Conservation (phyloP, 2,113 vertebrate genomes). For the Ictalurus punctatus region DNA sequence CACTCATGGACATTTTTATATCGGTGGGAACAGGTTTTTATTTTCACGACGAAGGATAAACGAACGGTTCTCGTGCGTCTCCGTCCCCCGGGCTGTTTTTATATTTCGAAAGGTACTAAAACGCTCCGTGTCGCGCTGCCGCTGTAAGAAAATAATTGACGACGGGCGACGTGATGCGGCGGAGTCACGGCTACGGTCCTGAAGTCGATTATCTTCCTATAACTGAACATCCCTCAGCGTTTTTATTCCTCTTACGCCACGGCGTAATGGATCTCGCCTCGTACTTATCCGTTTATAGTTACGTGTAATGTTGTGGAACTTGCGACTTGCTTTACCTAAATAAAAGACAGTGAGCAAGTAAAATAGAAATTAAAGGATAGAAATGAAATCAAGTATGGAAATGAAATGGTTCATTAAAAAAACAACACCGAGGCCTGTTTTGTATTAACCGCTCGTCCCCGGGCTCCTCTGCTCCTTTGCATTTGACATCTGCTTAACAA, state of each 20-base stretch:
- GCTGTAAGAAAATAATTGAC: background rate
- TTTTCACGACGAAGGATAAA: background rate
- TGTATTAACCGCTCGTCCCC: background rate
- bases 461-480: background rate
- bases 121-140: background rate
- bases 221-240: background rate
- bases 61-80: background rate
- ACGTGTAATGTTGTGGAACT: background rate
- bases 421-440: background rate
- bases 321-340: background rate
- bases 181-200: background rate
- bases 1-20: background rate
- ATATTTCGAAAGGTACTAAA: background rate
- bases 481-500: constrained; percentile 5
- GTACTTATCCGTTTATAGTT: background rate
- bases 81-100: background rate
- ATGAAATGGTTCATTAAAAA: too few species aligned
- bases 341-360: too few species aligned
- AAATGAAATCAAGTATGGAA: too few species aligned
- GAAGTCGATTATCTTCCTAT: background rate
- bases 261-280: background rate
- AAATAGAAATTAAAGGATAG: too few species aligned
- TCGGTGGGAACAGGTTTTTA: background rate
- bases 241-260: background rate
- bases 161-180: background rate